phyloP scores from a whole-genome alignment of 92 coral and sea anemone genomes.

The Parazoanthus swiftii region DNA sequence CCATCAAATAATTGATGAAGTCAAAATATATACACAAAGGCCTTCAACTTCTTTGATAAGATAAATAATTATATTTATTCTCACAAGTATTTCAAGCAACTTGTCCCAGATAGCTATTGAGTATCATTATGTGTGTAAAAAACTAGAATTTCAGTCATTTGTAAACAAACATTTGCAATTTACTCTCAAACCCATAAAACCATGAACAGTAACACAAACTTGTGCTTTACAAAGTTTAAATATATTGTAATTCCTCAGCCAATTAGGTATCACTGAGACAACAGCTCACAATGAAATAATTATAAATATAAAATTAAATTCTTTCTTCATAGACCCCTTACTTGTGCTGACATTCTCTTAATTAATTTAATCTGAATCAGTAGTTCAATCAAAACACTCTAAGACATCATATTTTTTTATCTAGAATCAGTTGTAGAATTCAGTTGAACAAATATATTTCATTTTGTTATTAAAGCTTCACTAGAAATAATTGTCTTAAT shows the following conservation, averaged over 20 bases:
- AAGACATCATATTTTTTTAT: not conserved
- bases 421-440: not conserved
- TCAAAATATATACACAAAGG: no score
- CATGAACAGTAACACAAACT: not conserved
- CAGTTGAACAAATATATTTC: not conserved
- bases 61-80: no score
- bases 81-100: no score
- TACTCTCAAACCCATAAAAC: not conserved
- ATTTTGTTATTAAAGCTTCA: not conserved
- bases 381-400: not conserved
- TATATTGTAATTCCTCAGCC: not conserved
- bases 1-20: no score
- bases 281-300: not conserved
- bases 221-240: not conserved
- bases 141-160: no score
- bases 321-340: not conserved
- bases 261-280: not conserved
- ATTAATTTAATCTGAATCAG: not conserved
- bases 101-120: no score
- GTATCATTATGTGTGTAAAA: no score
- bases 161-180: no score
- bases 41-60: no score
- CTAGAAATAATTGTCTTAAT: not conserved
- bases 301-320: no score
- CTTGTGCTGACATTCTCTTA: not conserved